phyloP scores from a whole-genome alignment of 1,140 invertebrate species.

The Drosophila saltans region DNA sequence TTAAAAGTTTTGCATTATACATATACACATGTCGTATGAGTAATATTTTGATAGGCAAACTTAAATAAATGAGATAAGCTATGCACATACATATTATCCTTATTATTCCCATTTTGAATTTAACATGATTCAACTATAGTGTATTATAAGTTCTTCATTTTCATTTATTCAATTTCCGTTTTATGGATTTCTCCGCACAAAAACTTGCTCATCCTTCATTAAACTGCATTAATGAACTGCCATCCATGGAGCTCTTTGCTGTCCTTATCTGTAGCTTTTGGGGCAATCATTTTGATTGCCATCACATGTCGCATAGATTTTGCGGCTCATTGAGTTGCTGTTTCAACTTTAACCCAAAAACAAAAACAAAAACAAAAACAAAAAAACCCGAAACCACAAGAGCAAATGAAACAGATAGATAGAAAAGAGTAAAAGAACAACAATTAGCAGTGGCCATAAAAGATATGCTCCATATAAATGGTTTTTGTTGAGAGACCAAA shows the following conservation, averaged over 20 bases:
- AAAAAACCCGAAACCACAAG: not conserved
- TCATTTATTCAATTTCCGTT: not conserved
- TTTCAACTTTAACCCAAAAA: conserved; percentile 20
- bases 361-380: not conserved
- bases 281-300: conserved; percentile 73
- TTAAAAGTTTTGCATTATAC: too few relatives aligned
- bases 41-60: too few relatives aligned
- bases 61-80: too few relatives aligned
- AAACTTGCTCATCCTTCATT: conserved; percentile 63
- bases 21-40: too few relatives aligned
- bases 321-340: conserved; percentile 62
- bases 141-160: conserved; percentile 14
- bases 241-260: not conserved
- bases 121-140: not conserved
- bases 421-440: conserved; percentile 40
- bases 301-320: conserved; percentile 80
- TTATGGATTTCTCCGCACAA: not conserved
- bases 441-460: conserved; percentile 72
- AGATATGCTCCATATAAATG: conserved; percentile 58
- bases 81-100: too few relatives aligned
- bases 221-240: conserved; percentile 73
- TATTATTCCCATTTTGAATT: too few relatives aligned
- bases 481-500: conserved; percentile 48
- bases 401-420: not conserved
- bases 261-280: conserved; percentile 3